Base-by-base conservation (phyloP, 37 sponge, comb jelly and placozoan species). In the Agelas oroides region DNA sequence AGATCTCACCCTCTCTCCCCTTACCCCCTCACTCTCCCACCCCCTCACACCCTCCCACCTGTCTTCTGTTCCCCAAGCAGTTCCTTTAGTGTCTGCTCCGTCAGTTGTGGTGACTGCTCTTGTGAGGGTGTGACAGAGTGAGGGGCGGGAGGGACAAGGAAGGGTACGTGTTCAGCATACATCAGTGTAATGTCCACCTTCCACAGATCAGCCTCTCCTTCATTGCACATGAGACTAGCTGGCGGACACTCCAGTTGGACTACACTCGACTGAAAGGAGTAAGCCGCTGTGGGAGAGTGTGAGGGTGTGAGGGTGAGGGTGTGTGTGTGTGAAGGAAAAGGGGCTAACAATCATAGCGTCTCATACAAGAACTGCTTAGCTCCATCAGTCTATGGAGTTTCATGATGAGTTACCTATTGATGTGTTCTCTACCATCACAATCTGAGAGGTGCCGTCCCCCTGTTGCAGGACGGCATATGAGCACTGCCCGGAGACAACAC, bases 401-500 rank as follows among this genome's bases (percentile, higher is more conserved):
- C 21, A 14, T 28, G 8, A 33, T 16, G 8, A 31, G 20, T 33
- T 32, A 41, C 33, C 27, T 5, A 58, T 20, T 23, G 85, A 55
- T 59, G 34, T 71, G 67, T 89, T 94, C 35, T 89, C 91, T 41
- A 94, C 61, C 37, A 94, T 68, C 25, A 80, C 90, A 11, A 94
- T 71, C 75, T 89, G 87, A 17, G 60, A 31, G 5, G 75, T 52
- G 0, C 94, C 94, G 32, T 83, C 84, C 2, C 73, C 52, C 41
- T 82, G 90, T 65, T 90, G 94, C 11, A 94, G 63, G 53, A 87
- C 55, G 25, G 85, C 90, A 59, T 92, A 92, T 2, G 90, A 88
- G 75, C 57, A 92, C 64, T 92, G 85, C 0, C 90, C 90, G 33
- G 71, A 81, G 64, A 89, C 56, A 2, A 89, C 84, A 2, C 90